Evolutionary conservation across 2,113 vertebrate species (phyloP), one percentile per base, ranked within the genome.

Genomic region (Polypterus bichir): DNA sequence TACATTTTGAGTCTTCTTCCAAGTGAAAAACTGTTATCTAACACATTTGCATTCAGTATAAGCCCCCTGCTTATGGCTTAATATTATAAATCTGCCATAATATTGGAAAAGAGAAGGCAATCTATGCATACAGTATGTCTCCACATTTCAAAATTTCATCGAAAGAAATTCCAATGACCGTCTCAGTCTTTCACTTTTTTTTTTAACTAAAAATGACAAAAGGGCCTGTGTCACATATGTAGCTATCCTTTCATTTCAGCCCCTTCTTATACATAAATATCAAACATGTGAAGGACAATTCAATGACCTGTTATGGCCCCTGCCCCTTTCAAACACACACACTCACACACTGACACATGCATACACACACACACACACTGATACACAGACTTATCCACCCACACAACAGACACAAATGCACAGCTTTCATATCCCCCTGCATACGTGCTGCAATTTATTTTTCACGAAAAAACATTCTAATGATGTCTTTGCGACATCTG

Each of bases 401-500:
- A 27, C 27, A 62, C n/a, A 5, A 27, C 27, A 27, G 27, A 27
- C 27, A 27, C 27, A 27, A 27, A 27, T 27, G 27, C 27, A 27
- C 55, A 6, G 10, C 63, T 82, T 45, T 57, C 82, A 76, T 82
- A 77, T 79, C 83, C 82, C 78, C 82, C 78, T 59, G 77, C 71
- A 76, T 85, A 82, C 81, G 83, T 83, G 82, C 78, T 56, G 77
- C 74, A 80, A 81, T 79, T 86, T 76, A 76, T 76, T 91, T 89
- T 90, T 89, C 82, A 86, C 85, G 80, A 70, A 71, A 84, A 80
- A 75, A 60, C 71, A 81, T 69, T 84, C 86, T 84, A 82, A 85
- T 79, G 88, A 95, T 91, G 88, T 82, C 91, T 96, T 94, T 98
- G 95, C 94, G 94, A 98, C 95, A 98, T 97, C 95, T 98, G 94